Evolutionary conservation across 2,797 vertebrate species (phyloP).

Genomic region (Eulemur albifrons): DNA sequence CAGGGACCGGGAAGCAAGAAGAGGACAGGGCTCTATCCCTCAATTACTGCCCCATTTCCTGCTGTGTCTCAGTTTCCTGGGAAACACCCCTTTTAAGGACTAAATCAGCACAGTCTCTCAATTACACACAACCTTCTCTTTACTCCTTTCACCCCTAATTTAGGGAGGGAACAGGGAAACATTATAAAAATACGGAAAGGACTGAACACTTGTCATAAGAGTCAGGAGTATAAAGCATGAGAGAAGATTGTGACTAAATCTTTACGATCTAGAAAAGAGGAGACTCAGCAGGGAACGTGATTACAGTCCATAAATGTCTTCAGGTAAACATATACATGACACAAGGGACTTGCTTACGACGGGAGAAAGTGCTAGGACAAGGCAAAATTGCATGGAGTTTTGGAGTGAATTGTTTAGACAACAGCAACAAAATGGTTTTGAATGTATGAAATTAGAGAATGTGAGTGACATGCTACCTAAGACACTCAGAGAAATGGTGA

Average conservation of each 20-base stretch:
- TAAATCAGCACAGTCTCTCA: not conserved
- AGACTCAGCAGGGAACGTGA: not conserved
- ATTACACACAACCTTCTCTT: not conserved
- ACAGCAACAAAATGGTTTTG: not conserved
- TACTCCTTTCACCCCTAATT: not conserved
- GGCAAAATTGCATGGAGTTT: not conserved
- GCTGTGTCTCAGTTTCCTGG: constrained; percentile 16
- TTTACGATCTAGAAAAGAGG: not conserved
- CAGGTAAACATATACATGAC: not conserved
- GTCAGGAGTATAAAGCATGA: not conserved
- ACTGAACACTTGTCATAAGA: not conserved
- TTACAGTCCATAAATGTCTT: not conserved
- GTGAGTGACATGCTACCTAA: not conserved
- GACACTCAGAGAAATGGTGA: not conserved
- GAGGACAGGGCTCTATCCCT: not conserved
- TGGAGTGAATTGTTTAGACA: not conserved
- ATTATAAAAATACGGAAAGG: constrained; percentile 18
- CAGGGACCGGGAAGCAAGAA: not conserved
- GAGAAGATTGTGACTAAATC: not conserved
- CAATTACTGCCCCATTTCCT: not conserved
- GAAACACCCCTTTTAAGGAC: not conserved
- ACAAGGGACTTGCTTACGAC: not conserved
- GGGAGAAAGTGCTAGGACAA: not conserved
- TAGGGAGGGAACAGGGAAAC: not conserved
- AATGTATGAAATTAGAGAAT: constrained; percentile 4